A percentile compares a stretch with the other conserved stretches of the same genome.
phyloP scores from a whole-genome alignment of 1,140 invertebrate genomes.

The Argopecten irradians region DNA sequence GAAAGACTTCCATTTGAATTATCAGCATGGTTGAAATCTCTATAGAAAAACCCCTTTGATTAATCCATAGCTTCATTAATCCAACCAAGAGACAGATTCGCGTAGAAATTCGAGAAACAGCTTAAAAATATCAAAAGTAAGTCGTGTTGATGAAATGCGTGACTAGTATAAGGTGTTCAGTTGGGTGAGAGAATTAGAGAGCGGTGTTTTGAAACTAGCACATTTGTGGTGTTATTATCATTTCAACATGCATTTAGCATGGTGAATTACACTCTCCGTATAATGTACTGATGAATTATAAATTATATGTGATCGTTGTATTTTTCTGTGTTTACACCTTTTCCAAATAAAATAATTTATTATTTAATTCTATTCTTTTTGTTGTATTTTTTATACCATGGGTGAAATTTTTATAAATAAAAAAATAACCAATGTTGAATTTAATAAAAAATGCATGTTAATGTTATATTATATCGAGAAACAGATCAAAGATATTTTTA shows the following conservation, averaged over 20 bases:
- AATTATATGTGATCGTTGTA: neutral
- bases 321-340: neutral
- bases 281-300: neutral
- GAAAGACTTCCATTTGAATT: slow-evolving; percentile 22
- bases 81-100: neutral
- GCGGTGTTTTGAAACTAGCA: neutral
- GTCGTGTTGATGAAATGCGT: neutral
- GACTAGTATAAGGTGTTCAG: neutral
- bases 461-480: too few relatives aligned
- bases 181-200: neutral
- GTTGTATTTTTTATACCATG: neutral
- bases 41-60: neutral
- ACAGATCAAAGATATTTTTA: too few relatives aligned
- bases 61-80: neutral
- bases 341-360: neutral
- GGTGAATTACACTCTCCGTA: neutral
- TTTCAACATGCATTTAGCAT: neutral
- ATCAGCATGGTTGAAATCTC: neutral
- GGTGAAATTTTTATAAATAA: too few relatives aligned
- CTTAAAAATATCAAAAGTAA: neutral
- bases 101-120: slow-evolving; percentile 1
- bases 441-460: too few relatives aligned
- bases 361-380: neutral
- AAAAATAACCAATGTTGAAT: too few relatives aligned
- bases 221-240: neutral